Conservation (phyloP, 2,113 vertebrate species). For the Anguilla japonica region DNA sequence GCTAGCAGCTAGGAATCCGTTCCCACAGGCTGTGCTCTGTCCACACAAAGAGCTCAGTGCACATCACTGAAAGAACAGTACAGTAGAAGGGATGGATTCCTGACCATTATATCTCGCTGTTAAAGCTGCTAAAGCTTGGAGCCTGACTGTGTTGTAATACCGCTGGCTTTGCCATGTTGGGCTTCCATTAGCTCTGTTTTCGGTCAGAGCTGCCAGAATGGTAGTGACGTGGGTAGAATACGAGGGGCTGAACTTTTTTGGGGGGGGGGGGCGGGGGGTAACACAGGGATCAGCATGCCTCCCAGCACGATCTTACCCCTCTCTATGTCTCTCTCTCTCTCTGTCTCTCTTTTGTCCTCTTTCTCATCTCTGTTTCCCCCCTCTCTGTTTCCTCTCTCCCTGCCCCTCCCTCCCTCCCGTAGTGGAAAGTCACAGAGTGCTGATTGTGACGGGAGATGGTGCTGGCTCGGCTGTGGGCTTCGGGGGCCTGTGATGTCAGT, state of each 20-base stretch:
- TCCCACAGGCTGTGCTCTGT: neutral
- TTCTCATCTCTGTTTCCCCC: neutral
- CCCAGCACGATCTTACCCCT: neutral
- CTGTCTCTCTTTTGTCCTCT: neutral
- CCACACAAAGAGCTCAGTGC: neutral
- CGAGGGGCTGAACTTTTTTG: neutral
- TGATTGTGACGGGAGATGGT: slow-evolving; percentile 71
- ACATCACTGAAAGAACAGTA: neutral
- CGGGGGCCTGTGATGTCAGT: slow-evolving; percentile 80
- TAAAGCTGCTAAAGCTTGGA: neutral
- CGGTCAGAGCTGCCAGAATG: neutral
- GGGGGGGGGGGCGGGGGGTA: neutral
- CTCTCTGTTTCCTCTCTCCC: neutral
- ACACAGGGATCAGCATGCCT: neutral
- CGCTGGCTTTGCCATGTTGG: neutral
- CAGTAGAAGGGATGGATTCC: neutral
- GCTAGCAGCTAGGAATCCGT: neutral
- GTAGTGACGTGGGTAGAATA: neutral
- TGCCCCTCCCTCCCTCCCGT: slow-evolving; percentile 30
- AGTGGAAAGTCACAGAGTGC: slow-evolving; percentile 79
- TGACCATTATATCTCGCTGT: neutral
- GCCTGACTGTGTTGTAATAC: neutral
- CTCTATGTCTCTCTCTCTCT: neutral
- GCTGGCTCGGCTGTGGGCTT: slow-evolving; percentile 73
- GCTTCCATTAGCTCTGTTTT: neutral